Conservation (phyloP, 2,113 vertebrate genomes). For the Tautogolabrus adspersus region DNA sequence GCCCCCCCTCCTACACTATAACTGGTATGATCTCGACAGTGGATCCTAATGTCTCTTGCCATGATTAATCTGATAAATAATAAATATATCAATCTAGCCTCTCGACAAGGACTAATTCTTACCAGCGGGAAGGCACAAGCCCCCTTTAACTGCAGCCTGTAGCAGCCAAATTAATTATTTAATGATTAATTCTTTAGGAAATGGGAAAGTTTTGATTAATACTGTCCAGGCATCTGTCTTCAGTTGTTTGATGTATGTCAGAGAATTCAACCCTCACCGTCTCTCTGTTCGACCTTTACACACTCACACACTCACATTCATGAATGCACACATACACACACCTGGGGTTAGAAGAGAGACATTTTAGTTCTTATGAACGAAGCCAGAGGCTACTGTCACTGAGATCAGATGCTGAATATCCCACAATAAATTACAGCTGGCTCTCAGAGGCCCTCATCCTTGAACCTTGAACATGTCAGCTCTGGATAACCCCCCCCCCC, state of each 20-base stretch:
- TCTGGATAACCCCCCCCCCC: conserved; percentile 82
- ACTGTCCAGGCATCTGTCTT: conserved; percentile 92
- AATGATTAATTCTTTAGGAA: conserved; percentile 99
- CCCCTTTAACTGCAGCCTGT: conserved; percentile 95
- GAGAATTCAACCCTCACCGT: conserved; percentile 86
- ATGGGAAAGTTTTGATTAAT: conserved; percentile 99
- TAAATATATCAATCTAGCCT: conserved; percentile 99
- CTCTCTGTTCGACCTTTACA: conserved; percentile 50
- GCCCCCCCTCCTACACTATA: conserved; percentile 63
- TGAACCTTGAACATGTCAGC: conserved; percentile 81
- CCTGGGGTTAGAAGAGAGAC: conserved; percentile 58
- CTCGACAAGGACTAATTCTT: conserved; percentile 99
- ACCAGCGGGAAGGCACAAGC: conserved; percentile 95
- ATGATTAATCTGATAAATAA: conserved; percentile 99
- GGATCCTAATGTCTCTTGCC: conserved; percentile 92
- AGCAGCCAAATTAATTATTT: conserved; percentile 99
- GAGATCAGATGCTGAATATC: conserved; percentile 92
- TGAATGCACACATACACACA: conserved; percentile 17
- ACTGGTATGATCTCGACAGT: conserved; percentile 83
- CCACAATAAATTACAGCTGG: conserved; percentile 94
- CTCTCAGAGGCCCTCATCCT: conserved; percentile 86
- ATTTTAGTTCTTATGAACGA: conserved; percentile 80
- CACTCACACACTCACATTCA: conserved; percentile 29
- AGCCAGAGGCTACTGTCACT: conserved; percentile 94
- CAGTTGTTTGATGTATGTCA: conserved; percentile 98